These are phyloP conservation scores for Myiopsitta monachus DNA, from an alignment of 2,113 vertebrate genomes.

Conservation along the genomic window DNA sequence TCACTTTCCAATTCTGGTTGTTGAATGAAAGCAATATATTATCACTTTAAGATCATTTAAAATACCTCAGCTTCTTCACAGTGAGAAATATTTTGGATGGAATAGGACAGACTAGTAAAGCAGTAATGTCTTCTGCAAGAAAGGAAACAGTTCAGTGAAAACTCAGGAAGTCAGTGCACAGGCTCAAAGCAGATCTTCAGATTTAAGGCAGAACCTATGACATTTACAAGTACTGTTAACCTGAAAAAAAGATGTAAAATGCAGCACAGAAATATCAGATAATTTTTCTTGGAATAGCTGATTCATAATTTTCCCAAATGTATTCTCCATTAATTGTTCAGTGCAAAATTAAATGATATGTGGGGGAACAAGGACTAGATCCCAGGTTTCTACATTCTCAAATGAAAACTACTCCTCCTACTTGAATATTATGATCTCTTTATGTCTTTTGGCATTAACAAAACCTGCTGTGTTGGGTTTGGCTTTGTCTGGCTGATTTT, in stretches of 20 bases:
- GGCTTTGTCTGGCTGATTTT: neutral
- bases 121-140: neutral
- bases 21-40: neutral
- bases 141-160: neutral
- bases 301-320: neutral
- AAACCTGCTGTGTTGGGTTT: neutral
- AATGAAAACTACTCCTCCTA: neutral
- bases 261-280: neutral
- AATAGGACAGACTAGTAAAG: neutral
- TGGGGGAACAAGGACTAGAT: neutral
- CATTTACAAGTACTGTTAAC: neutral
- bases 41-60: neutral
- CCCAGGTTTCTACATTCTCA: neutral
- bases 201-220: neutral
- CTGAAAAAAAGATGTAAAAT: neutral
- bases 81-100: neutral
- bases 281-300: neutral
- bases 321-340: neutral
- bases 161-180: neutral
- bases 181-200: neutral
- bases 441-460: neutral
- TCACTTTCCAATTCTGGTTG: neutral
- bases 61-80: neutral
- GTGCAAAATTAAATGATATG: neutral
- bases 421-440: neutral